Evolutionary conservation across 1,140 invertebrate genomes (phyloP).

Genomic region (Panagrolaimus sp.): DNA sequence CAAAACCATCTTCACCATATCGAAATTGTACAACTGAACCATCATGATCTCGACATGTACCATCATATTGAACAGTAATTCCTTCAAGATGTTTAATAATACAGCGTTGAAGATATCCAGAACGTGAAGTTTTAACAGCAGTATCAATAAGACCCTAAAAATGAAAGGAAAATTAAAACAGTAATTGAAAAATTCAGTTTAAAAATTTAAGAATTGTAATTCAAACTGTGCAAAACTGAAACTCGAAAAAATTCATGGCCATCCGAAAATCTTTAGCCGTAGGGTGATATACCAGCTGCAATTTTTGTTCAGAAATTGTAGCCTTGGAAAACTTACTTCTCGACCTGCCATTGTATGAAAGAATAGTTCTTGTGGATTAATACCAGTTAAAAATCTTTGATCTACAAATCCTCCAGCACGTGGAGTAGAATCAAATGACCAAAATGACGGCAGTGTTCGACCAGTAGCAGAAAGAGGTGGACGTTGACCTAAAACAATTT

Average conservation of each 20-base stretch:
- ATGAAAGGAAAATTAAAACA: constrained; percentile 14
- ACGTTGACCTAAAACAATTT: too few species aligned
- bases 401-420: constrained; percentile 91
- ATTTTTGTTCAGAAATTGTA: too few species aligned
- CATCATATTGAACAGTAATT: constrained; percentile 78
- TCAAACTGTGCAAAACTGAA: too few species aligned
- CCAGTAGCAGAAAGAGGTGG: constrained; percentile 90
- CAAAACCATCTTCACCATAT: constrained; percentile 97
- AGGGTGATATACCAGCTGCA: too few species aligned
- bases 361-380: constrained; percentile 94
- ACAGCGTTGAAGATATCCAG: constrained; percentile 94
- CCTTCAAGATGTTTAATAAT: constrained; percentile 96
- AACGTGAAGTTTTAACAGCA: constrained; percentile 81
- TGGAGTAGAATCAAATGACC: constrained; percentile 79
- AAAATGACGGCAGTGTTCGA: constrained; percentile 82
- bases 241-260: too few species aligned
- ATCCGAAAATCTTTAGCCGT: too few species aligned
- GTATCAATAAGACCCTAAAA: constrained; percentile 68
- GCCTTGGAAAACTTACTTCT: too few species aligned
- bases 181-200: background rate
- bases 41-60: constrained; percentile 89
- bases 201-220: too few species aligned
- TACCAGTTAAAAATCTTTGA: constrained; percentile 90
- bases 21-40: constrained; percentile 82
- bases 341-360: constrained; percentile 99